These are phyloP conservation scores for Pseudolaguvia tuberculata DNA, from an alignment of 2,113 vertebrate species.

Conservation along the genomic window DNA sequence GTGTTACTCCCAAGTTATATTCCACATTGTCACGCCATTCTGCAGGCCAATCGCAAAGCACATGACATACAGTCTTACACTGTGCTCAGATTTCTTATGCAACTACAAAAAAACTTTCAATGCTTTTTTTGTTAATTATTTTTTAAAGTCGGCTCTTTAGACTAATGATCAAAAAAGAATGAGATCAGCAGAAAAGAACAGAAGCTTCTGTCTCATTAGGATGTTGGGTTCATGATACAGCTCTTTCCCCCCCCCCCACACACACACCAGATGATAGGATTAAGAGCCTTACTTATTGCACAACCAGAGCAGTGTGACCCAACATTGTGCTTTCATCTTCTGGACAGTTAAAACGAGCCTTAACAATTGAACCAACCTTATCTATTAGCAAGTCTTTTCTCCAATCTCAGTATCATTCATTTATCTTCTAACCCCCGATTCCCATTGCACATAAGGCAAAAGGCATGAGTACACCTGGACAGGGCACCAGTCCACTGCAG, in stretches of 20 bases:
- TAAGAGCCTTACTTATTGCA: background rate
- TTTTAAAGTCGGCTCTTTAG: background rate
- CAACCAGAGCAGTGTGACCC: background rate
- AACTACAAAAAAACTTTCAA: no score
- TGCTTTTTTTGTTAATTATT: no score
- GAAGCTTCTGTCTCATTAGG: background rate
- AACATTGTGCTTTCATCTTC: background rate
- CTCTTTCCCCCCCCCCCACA: no score
- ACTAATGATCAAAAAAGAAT: background rate
- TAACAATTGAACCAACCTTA: background rate
- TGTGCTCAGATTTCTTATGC: background rate
- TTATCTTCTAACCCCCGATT: no score
- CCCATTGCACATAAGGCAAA: no score
- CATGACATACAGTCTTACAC: background rate
- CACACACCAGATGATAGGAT: background rate
- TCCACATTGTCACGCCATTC: slow-evolving; percentile 38
- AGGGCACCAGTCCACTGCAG: no score
- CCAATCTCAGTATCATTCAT: no score
- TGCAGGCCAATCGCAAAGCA: slow-evolving; percentile 12
- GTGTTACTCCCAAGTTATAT: slow-evolving; percentile 15
- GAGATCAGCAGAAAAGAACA: background rate
- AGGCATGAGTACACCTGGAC: no score
- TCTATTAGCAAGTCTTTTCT: background rate
- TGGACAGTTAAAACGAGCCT: background rate
- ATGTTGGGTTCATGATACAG: background rate